Conservation (phyloP, 1,140 invertebrate genomes). For the Venustaconcha ellipsiformis region DNA sequence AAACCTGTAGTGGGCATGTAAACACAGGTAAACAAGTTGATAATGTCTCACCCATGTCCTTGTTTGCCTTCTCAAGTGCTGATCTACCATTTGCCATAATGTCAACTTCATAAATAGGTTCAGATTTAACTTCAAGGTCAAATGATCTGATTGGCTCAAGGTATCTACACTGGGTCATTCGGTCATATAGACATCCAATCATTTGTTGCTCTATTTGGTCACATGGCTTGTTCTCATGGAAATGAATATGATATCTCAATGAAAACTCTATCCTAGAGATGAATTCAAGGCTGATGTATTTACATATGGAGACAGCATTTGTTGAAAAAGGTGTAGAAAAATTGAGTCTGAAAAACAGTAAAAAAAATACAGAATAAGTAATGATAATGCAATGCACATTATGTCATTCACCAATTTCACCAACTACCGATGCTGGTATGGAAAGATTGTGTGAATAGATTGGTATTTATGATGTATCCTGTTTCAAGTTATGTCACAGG, state of each 20-base stretch:
- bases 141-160: slow-evolving; percentile 78
- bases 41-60: slow-evolving; percentile 77
- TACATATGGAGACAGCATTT: slow-evolving; percentile 94
- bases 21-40: background rate
- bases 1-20: background rate
- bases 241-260: slow-evolving; percentile 81
- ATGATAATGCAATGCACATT: too few relatives aligned
- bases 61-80: slow-evolving; percentile 87
- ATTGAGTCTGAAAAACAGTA: slow-evolving; percentile 79
- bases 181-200: slow-evolving; percentile 79
- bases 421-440: too few relatives aligned
- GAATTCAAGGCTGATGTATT: slow-evolving; percentile 81
- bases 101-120: slow-evolving; percentile 87
- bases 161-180: slow-evolving; percentile 87
- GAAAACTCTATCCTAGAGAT: slow-evolving; percentile 86
- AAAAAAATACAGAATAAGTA: background rate
- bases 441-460: too few relatives aligned
- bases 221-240: slow-evolving; percentile 32
- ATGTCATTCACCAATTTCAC: too few relatives aligned
- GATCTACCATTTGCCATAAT: slow-evolving; percentile 80
- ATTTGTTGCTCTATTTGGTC: slow-evolving; percentile 42
- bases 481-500: background rate
- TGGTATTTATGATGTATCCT: background rate
- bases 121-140: slow-evolving; percentile 75
- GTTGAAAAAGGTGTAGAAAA: slow-evolving; percentile 95